Evolutionary conservation across 2,113 vertebrate species (phyloP).

Genomic region (Takifugu flavidus): DNA sequence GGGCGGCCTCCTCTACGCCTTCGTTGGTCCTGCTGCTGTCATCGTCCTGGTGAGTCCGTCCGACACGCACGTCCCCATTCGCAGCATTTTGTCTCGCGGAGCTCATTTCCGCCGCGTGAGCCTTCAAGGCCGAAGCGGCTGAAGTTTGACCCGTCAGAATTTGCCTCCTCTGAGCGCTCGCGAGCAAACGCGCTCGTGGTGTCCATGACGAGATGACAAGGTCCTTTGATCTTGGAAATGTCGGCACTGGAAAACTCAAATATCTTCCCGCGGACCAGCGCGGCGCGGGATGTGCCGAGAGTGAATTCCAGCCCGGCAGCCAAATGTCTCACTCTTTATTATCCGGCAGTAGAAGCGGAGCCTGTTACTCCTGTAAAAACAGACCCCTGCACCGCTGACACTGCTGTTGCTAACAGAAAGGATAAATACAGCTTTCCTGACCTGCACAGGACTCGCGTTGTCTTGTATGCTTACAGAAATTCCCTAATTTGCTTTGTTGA

Average conservation of each 20-base stretch:
- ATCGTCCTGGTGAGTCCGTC: slow-evolving; percentile 86
- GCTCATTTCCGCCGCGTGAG: neutral
- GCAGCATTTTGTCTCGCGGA: neutral
- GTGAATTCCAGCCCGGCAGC: slow-evolving; percentile 12
- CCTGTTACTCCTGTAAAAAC: too few relatives aligned
- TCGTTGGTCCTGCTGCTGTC: slow-evolving; percentile 91
- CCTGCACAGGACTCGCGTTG: too few relatives aligned
- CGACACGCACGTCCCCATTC: neutral
- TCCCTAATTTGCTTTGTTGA: too few relatives aligned
- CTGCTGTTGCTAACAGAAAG: too few relatives aligned
- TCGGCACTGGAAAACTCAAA: slow-evolving; percentile 20
- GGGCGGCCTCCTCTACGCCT: slow-evolving; percentile 91
- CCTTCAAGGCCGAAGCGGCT: slow-evolving; percentile 8
- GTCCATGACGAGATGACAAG: slow-evolving; percentile 32
- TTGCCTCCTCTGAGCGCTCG: neutral
- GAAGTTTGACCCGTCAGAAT: slow-evolving; percentile 19
- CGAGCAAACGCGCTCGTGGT: slow-evolving; percentile 4
- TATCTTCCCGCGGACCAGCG: slow-evolving; percentile 18
- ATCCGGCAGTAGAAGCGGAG: neutral
- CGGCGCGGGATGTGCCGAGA: slow-evolving; percentile 9
- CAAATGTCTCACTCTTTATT: slow-evolving; percentile 19
- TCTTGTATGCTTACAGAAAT: too few relatives aligned
- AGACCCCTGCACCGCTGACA: too few relatives aligned
- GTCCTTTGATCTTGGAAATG: slow-evolving; percentile 42
- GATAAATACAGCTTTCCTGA: too few relatives aligned